A percentile compares a stretch with the other conserved stretches of the same genome.
Evolutionary conservation across 2,888 invertebrate genomes (phyloP).

Genomic region (Germaria angustata): DNA sequence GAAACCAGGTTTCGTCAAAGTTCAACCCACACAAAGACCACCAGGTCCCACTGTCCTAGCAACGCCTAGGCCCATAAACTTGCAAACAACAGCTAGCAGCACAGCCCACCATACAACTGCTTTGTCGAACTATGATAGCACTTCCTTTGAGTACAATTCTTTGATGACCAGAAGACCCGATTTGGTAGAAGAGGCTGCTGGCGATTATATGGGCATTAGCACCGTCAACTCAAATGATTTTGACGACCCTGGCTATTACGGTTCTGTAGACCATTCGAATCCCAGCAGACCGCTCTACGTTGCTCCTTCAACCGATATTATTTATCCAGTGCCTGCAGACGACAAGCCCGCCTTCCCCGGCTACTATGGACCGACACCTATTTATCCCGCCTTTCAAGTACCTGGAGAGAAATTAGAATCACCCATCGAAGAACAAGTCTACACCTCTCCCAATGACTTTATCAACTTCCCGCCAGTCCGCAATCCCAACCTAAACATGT

Average conservation of each 20-base stretch:
- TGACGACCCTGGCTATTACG: slow-evolving; percentile 79
- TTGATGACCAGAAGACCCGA: slow-evolving; percentile 74
- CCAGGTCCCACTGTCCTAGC: slow-evolving; percentile 85
- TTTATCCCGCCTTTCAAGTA: slow-evolving; percentile 77
- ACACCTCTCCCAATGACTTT: slow-evolving; percentile 86
- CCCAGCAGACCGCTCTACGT: slow-evolving; percentile 61
- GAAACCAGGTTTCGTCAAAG: slow-evolving; percentile 77
- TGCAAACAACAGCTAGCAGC: slow-evolving; percentile 72
- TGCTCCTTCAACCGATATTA: slow-evolving; percentile 72
- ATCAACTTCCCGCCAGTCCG: slow-evolving; percentile 92
- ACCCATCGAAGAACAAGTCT: slow-evolving; percentile 81
- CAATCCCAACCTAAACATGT: slow-evolving; percentile 89
- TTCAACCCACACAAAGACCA: slow-evolving; percentile 81
- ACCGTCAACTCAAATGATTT: slow-evolving; percentile 78
- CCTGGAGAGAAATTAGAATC: slow-evolving; percentile 75
- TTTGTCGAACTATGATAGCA: slow-evolving; percentile 72
- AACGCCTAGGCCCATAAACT: slow-evolving; percentile 84
- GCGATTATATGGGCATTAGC: slow-evolving; percentile 69
- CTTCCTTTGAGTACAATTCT: slow-evolving; percentile 79
- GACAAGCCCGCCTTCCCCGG: slow-evolving; percentile 78
- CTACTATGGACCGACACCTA: slow-evolving; percentile 79
- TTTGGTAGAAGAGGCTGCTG: slow-evolving; percentile 26
- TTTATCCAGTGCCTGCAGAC: slow-evolving; percentile 74
- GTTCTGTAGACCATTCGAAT: slow-evolving; percentile 62
- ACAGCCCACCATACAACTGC: slow-evolving; percentile 64